Evolutionary conservation across 2,113 vertebrate genomes (phyloP).

Genomic region (Ginglymostoma cirratum): DNA sequence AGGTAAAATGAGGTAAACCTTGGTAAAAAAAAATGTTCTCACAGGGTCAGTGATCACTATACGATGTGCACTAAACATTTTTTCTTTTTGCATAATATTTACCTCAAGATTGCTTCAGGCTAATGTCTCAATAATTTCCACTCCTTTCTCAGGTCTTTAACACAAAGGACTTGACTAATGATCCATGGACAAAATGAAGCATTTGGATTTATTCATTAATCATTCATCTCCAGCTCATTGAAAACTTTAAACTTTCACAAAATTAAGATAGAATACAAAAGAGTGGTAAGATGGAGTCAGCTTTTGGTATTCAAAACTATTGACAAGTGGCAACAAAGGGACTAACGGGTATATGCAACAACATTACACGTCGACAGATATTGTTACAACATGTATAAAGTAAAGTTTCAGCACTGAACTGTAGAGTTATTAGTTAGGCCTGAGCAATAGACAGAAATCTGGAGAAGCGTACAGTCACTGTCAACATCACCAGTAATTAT

Average conservation of each 20-base stretch:
- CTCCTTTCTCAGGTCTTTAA: constrained; percentile 99
- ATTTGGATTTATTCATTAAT: constrained; percentile 99
- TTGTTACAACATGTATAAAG: constrained; percentile 70
- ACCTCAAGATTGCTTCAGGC: constrained; percentile 99
- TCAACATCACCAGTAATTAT: constrained; percentile 99
- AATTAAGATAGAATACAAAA: constrained; percentile 99
- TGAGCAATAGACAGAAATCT: constrained; percentile 88
- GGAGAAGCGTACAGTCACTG: constrained; percentile 98
- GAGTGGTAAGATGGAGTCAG: constrained; percentile 99
- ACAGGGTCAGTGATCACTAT: constrained; percentile 56
- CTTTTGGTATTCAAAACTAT: constrained; percentile 65
- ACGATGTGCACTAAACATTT: constrained; percentile 65
- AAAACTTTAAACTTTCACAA: constrained; percentile 99
- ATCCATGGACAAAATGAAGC: constrained; percentile 99
- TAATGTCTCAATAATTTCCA: constrained; percentile 99
- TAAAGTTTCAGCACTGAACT: constrained; percentile 69
- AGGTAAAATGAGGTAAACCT: constrained; percentile 19
- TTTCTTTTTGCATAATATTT: constrained; percentile 95
- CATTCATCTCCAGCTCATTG: constrained; percentile 99
- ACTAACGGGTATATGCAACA: constrained; percentile 55
- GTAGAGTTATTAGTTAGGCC: constrained; percentile 84
- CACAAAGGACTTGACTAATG: constrained; percentile 99
- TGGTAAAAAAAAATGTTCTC: constrained; percentile 26
- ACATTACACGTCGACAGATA: constrained; percentile 70
- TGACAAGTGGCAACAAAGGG: constrained; percentile 70